phyloP scores from a whole-genome alignment of 2,113 vertebrate species.

The Oncorhynchus clarkii region DNA sequence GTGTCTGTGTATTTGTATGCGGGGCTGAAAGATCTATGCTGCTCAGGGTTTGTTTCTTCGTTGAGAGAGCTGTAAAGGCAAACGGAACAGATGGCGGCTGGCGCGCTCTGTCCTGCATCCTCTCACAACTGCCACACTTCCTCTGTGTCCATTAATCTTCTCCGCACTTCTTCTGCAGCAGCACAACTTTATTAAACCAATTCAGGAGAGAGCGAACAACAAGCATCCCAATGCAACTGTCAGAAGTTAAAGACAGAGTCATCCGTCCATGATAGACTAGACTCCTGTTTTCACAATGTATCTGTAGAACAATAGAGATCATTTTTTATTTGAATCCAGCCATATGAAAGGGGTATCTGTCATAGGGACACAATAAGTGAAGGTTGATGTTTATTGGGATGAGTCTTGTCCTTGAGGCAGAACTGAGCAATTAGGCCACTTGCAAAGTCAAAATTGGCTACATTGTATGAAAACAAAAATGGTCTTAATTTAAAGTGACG shows the following conservation, averaged over 20 bases:
- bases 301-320: too few relatives aligned
- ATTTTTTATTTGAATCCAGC: too few relatives aligned
- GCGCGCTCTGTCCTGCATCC: slow-evolving; percentile 87
- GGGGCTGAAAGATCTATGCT: slow-evolving; percentile 81
- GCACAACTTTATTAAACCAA: slow-evolving; percentile 94
- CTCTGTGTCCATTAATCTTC: slow-evolving; percentile 99
- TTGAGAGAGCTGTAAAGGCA: slow-evolving; percentile 90
- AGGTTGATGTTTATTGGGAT: too few relatives aligned
- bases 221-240: slow-evolving; percentile 84
- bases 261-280: slow-evolving; percentile 77
- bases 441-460: too few relatives aligned
- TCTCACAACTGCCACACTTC: slow-evolving; percentile 90
- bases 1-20: slow-evolving; percentile 71
- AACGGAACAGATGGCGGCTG: slow-evolving; percentile 95
- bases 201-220: slow-evolving; percentile 74
- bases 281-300: slow-evolving; percentile 76
- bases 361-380: too few relatives aligned
- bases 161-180: slow-evolving; percentile 89
- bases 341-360: too few relatives aligned
- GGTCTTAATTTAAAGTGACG: too few relatives aligned
- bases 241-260: slow-evolving; percentile 86
- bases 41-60: slow-evolving; percentile 83
- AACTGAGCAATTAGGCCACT: too few relatives aligned
- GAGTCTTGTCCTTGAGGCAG: too few relatives aligned
- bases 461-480: too few relatives aligned